Evolutionary conservation across 92 coral and sea anemone species (phyloP).

Genomic region (Micromussa lordhowensis): DNA sequence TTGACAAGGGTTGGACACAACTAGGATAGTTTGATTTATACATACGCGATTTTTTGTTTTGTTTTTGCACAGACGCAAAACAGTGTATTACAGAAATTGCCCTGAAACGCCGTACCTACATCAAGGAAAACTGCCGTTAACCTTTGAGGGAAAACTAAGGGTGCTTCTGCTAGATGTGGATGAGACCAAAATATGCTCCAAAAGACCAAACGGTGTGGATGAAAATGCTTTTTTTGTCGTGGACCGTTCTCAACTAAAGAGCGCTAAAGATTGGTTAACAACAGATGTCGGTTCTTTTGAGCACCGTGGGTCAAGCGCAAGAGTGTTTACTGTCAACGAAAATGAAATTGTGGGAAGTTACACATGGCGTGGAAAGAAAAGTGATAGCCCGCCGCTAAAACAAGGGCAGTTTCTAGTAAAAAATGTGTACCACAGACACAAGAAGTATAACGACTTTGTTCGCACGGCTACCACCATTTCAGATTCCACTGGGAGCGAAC

Average conservation of each 20-base stretch:
- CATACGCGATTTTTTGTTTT: too few relatives aligned
- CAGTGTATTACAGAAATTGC: conserved; percentile 49
- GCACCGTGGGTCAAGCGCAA: conserved; percentile 49
- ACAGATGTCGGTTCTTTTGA: conserved; percentile 58
- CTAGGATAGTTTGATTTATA: too few relatives aligned
- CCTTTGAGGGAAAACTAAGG: conserved; percentile 29
- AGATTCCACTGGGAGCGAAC: conserved; percentile 44
- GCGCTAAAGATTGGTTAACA: conserved; percentile 43
- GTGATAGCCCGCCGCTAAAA: conserved; percentile 2
- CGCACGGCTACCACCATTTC: conserved; percentile 56
- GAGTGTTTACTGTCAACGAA: conserved; percentile 7
- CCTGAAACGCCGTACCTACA: conserved; percentile 39
- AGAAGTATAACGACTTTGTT: conserved; percentile 51
- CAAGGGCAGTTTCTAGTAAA: conserved; percentile 33
- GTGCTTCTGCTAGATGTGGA: conserved; percentile 61
- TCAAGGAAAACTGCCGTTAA: conserved; percentile 40
- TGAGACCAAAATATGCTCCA: conserved; percentile 38
- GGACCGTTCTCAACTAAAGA: conserved; percentile 45
- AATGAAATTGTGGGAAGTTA: conserved; percentile 36
- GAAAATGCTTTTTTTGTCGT: conserved; percentile 48
- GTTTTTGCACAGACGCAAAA: conserved; percentile 1
- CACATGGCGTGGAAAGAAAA: conserved; percentile 10
- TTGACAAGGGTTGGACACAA: too few relatives aligned
- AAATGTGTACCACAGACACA: conserved; percentile 62
- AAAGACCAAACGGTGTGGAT: conserved; percentile 51